phyloP scores from a whole-genome alignment of 2,113 vertebrate species.

The Tychaedon coryphoeus region DNA sequence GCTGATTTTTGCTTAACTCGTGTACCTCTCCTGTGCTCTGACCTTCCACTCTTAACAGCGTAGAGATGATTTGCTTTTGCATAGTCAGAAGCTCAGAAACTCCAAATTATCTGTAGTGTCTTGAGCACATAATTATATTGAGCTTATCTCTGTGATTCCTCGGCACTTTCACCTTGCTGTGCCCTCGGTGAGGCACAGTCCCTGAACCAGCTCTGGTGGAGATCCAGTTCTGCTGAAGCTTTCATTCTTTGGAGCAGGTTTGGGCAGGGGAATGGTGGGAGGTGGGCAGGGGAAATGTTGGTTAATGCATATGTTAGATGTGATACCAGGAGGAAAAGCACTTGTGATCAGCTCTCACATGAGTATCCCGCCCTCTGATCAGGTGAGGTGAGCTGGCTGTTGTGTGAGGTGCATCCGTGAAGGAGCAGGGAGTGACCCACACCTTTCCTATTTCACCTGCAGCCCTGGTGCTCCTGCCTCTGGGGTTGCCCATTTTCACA shows the following conservation, averaged over 20 bases:
- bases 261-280: not conserved
- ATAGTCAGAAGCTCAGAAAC: not conserved
- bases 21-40: not conserved
- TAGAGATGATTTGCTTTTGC: not conserved
- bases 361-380: not conserved
- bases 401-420: not conserved
- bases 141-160: not conserved
- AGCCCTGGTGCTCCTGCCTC: not conserved
- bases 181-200: not conserved
- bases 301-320: not conserved
- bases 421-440: not conserved
- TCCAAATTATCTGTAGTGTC: conserved; percentile 1
- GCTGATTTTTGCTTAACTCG: not conserved
- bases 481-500: not conserved
- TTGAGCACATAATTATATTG: conserved; percentile 4
- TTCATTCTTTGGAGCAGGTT: not conserved
- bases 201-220: not conserved
- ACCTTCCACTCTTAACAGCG: not conserved
- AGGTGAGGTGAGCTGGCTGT: not conserved
- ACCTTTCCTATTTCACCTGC: not conserved
- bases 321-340: not conserved
- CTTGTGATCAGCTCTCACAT: not conserved
- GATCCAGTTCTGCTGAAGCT: not conserved
- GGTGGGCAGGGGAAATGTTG: not conserved
- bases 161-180: not conserved